Conservation (phyloP, 1,140 invertebrate species). For the Penaeus japonicus region DNA sequence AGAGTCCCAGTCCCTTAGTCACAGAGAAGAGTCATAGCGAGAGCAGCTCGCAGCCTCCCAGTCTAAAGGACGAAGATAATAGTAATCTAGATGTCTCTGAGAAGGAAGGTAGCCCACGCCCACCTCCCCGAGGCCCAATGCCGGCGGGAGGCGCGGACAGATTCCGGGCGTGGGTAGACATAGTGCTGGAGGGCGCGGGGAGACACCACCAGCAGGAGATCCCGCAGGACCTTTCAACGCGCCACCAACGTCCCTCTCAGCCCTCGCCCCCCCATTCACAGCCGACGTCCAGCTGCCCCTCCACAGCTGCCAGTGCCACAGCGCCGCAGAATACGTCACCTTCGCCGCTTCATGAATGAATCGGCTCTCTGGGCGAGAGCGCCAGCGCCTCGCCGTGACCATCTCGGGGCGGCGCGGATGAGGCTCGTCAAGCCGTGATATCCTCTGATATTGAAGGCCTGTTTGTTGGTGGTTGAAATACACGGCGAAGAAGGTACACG, state of each 20-base stretch:
- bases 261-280: neutral
- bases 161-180: constrained; percentile 49
- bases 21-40: too few relatives aligned
- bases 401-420: too few relatives aligned
- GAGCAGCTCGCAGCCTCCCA: neutral
- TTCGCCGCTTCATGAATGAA: constrained; percentile 13
- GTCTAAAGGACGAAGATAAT: neutral
- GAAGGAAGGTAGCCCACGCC: too few relatives aligned
- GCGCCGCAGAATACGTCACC: neutral
- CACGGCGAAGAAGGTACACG: too few relatives aligned
- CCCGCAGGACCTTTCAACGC: constrained; percentile 36
- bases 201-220: constrained; percentile 11
- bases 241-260: neutral
- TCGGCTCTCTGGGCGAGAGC: neutral
- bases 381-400: too few relatives aligned
- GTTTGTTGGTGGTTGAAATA: too few relatives aligned
- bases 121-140: constrained; percentile 45
- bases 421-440: too few relatives aligned
- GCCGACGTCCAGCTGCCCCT: neutral
- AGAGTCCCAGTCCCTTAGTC: too few relatives aligned
- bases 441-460: too few relatives aligned
- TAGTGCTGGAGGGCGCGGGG: constrained; percentile 44
- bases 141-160: constrained; percentile 39
- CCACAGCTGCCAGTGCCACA: neutral
- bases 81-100: neutral